Percentiles rank a stretch among this genome's conserved stretches.
These are phyloP conservation scores for Lampris incognitus DNA, from an alignment of 2,113 vertebrate genomes.

Conservation along the genomic window DNA sequence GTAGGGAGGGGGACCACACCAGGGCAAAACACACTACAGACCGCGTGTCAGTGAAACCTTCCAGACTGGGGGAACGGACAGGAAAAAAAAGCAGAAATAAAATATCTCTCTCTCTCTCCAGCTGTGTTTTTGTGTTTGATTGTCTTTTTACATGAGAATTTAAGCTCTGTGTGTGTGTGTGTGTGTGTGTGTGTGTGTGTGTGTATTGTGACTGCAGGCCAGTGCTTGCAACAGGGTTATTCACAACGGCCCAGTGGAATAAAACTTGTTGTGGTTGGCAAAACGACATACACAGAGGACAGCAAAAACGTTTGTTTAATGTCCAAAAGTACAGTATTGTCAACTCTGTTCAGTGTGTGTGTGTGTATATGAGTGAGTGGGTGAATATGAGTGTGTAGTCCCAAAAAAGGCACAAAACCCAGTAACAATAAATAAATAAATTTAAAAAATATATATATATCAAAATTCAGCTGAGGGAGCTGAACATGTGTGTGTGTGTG, in stretches of 20 bases:
- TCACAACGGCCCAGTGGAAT: neutral
- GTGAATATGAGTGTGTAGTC: neutral
- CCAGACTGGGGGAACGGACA: slow-evolving; percentile 1
- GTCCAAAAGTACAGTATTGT: neutral
- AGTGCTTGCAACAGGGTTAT: no score
- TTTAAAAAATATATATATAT: neutral
- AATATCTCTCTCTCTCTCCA: neutral
- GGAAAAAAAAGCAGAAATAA: neutral
- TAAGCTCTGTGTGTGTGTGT: slow-evolving; percentile 4
- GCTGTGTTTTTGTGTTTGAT: slow-evolving; percentile 4
- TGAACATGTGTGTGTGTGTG: neutral
- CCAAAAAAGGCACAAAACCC: neutral
- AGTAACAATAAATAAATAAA: neutral
- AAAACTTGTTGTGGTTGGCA: slow-evolving; percentile 1
- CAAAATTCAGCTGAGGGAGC: neutral
- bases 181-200: neutral
- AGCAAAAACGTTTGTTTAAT: neutral
- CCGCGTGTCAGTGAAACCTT: slow-evolving; percentile 50
- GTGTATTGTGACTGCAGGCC: neutral
- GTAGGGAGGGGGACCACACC: slow-evolving; percentile 53
- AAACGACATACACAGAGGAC: neutral
- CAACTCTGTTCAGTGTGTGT: neutral
- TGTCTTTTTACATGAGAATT: neutral
- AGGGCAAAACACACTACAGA: slow-evolving; percentile 32
- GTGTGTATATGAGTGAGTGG: neutral